Evolutionary conservation across 2,888 invertebrate genomes (phyloP), one percentile per base, ranked within the genome.

Genomic region (Bembecia ichneumoniformis): DNA sequence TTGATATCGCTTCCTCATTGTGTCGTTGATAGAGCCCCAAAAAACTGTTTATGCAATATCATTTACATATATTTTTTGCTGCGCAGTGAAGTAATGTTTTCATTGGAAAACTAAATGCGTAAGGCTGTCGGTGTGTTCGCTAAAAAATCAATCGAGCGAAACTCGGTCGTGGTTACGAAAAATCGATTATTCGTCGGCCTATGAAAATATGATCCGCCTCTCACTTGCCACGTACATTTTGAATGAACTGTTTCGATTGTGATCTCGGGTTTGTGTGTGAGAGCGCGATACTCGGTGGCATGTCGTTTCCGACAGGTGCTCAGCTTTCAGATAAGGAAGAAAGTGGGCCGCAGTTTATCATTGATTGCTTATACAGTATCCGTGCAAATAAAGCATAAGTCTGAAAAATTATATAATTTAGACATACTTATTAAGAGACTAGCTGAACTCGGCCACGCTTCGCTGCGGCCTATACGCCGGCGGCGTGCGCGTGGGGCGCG

Each of bases 271-370:
- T 58, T 52, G 56, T 59, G 56, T 59, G 53, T 49, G 47, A 52
- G 54, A 51, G 54, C 51, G 58, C 49, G 54, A 63, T 58, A 62
- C 58, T 48, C 56, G 51, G 58, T 58, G 58, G 51, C 57, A 56
- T 51, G 54, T 50, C 58, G 40, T 13, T 55, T 55, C 53, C 52
- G 62, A 65, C 71, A 68, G 68, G 69, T 71, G 67, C 56, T 51
- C 52, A 49, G 48, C 46, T 36, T 51, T 51, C 34, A 36, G 47
- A 47, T 49, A 47, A 48, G 46, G 13, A 55, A 36, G 51, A 53
- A 52, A 53, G 51, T 52, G 35, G 44, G 47, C n/a, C 48, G 43
- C 51, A 48, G 46, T 49, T 40, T 43, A 40, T 43, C 40, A 35
- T 16, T 17, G 34, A 49, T 40, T 46, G 40, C 46, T 46, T 51